A percentile compares a stretch with the other conserved stretches of the same genome.
These are phyloP conservation scores for Rotaria socialis DNA, from an alignment of 2,888 invertebrate species.

Conservation along the genomic window DNA sequence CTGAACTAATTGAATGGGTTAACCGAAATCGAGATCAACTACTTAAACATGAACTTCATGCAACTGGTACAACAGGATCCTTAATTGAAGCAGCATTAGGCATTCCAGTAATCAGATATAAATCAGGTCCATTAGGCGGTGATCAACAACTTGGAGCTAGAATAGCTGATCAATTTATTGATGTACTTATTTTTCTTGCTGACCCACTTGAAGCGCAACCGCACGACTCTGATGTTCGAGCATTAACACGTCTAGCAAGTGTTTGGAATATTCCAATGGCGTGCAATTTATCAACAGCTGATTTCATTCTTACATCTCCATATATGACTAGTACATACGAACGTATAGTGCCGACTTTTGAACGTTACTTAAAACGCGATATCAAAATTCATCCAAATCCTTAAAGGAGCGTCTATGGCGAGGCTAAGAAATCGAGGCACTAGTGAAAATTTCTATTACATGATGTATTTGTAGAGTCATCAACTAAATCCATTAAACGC, in stretches of 20 bases:
- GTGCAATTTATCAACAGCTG: slow-evolving; percentile 18
- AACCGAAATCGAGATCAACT: background rate
- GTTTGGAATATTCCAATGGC: slow-evolving; percentile 33
- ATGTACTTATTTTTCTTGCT: slow-evolving; percentile 12
- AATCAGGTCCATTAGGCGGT: slow-evolving; percentile 33
- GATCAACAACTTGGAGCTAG: slow-evolving; percentile 34
- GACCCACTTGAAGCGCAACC: slow-evolving; percentile 21
- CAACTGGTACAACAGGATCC: slow-evolving; percentile 24
- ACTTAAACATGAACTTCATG: slow-evolving; percentile 1
- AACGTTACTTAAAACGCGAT: background rate
- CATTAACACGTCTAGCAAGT: slow-evolving; percentile 7
- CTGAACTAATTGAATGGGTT: slow-evolving; percentile 11
- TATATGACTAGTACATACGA: background rate
- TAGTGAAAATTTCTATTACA: too few species aligned
- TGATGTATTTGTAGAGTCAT: too few species aligned
- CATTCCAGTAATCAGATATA: background rate
- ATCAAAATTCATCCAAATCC: background rate
- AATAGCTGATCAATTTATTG: slow-evolving; percentile 10
- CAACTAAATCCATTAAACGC: too few species aligned
- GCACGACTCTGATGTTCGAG: slow-evolving; percentile 12
- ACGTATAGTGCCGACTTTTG: background rate
- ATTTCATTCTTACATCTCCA: slow-evolving; percentile 27
- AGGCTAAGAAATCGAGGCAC: too few species aligned
- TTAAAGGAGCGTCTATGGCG: background rate
- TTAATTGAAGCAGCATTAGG: background rate